A percentile compares a stretch with the other conserved stretches of the same genome.
These are phyloP conservation scores for Tachina grossa DNA, from an alignment of 2,888 invertebrate species.

Conservation along the genomic window DNA sequence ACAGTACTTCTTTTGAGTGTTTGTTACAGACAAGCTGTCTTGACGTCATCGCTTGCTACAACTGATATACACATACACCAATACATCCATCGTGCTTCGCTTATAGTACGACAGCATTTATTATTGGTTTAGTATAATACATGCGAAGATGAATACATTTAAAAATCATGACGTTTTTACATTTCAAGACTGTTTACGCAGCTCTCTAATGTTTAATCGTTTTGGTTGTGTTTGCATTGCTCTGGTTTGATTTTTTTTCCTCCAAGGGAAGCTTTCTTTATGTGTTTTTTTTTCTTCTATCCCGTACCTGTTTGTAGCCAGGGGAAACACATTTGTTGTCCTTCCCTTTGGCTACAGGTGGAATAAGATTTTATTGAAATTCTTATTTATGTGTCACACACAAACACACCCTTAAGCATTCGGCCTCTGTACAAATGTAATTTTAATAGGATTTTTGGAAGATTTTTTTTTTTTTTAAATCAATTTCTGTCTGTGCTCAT, in stretches of 20 bases:
- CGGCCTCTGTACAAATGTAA: conserved; percentile 20
- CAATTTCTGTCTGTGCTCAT: conserved; percentile 10
- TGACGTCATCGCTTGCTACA: too few species aligned
- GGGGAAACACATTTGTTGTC: conserved; percentile 54
- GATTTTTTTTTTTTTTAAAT: conserved; percentile 11
- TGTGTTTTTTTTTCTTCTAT: too few species aligned
- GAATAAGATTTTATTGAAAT: conserved; percentile 47
- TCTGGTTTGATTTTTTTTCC: conserved; percentile 27
- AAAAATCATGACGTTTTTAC: too few species aligned
- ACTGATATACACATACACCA: too few species aligned
- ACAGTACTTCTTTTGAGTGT: too few species aligned
- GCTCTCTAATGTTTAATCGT: too few species aligned
- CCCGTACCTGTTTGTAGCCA: conserved; percentile 18
- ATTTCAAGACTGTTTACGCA: too few species aligned
- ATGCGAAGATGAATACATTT: too few species aligned
- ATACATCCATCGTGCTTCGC: too few species aligned
- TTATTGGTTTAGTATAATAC: too few species aligned
- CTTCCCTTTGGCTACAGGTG: conserved; percentile 51
- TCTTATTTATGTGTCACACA: conserved; percentile 35
- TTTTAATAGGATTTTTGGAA: conserved; percentile 46
- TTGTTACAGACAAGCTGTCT: too few species aligned
- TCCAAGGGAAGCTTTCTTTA: background rate
- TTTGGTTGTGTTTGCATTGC: conserved; percentile 39
- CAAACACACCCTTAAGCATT: background rate
- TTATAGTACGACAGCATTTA: too few species aligned